These are phyloP conservation scores for Epizoanthus rinbou DNA, from an alignment of 92 coral and sea anemone genomes.

Conservation along the genomic window DNA sequence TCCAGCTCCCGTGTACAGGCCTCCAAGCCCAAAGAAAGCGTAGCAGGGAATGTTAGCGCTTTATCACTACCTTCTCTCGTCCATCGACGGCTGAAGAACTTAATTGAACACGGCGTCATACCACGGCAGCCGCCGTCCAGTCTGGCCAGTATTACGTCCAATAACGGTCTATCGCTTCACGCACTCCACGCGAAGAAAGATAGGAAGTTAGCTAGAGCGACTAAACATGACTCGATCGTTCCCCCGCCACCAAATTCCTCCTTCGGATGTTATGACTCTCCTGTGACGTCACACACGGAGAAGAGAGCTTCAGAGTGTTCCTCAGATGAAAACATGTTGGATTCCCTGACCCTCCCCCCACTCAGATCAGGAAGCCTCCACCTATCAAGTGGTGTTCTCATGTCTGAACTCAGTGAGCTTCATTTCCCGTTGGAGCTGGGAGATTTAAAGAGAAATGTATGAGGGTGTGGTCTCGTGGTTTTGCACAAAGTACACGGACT, in stretches of 20 bases:
- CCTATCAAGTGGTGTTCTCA: too few relatives aligned
- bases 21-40: background rate
- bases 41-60: background rate
- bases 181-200: slow-evolving; percentile 14
- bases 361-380: background rate
- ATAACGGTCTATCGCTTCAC: background rate
- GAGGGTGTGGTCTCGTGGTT: too few relatives aligned
- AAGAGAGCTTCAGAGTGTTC: background rate
- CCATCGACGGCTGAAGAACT: slow-evolving; percentile 15
- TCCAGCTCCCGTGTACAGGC: background rate
- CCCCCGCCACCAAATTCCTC: slow-evolving; percentile 34
- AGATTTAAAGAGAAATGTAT: background rate
- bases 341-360: background rate
- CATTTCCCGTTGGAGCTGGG: background rate
- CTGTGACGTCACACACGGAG: slow-evolving; percentile 9
- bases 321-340: background rate
- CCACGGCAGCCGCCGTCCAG: slow-evolving; percentile 12
- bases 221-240: background rate
- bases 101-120: slow-evolving; percentile 26
- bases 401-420: slow-evolving; percentile 22
- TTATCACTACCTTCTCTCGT: slow-evolving; percentile 14
- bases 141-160: background rate
- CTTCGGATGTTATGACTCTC: slow-evolving; percentile 16
- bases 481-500: too few relatives aligned
- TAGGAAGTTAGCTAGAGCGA: background rate